Evolutionary conservation across 1,140 invertebrate species (phyloP), one percentile per base, ranked within the genome.

Genomic region (Drosophila lini): DNA sequence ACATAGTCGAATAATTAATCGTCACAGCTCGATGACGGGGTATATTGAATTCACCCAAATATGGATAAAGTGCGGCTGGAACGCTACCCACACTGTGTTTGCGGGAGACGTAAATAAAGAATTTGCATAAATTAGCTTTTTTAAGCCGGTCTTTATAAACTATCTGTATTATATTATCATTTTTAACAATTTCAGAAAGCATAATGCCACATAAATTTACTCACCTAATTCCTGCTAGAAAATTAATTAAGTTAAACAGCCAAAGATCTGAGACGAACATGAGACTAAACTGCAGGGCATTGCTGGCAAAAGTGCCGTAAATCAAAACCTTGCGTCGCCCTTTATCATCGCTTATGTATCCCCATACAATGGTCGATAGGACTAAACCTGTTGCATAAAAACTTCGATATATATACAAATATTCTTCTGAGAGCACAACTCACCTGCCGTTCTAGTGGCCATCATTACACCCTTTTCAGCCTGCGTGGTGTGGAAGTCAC

Each of bases 211-310:
- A 28, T 36, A 5, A 16, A 34, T 42, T 19, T 22, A 92, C 93
- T 93, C 77, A 94, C 94, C 94, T 94, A 38, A 95, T 92, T 22
- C 94, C 94, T 78, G 92, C 93, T 42, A 94, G 75, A 34, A 95
- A 93, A 56, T 94, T 90, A 15, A 94, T 91, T 8, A 94, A 61
- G 25, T 94, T 85, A 63, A 95, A 94, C 0, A 93, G 60, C 80
- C 93, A 93, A 65, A 94, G 93, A 10, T 88, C 92, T 60, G 94
- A 94, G 4, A 94, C 92, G 45, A 94, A 92, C 80, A 94, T 93
- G 1, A 93, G 93, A n/a, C 92, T 52, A 13, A 94, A 78, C 22
- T 85, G 81, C 38, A 91, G 58, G 48, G n/a, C 38, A 31, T 64
- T 81, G 55, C 81, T 74, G 7, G 56, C 32, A 15, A 91, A 80